phyloP scores from a whole-genome alignment of 2,113 vertebrate species.

The Miniopterus natalensis region DNA sequence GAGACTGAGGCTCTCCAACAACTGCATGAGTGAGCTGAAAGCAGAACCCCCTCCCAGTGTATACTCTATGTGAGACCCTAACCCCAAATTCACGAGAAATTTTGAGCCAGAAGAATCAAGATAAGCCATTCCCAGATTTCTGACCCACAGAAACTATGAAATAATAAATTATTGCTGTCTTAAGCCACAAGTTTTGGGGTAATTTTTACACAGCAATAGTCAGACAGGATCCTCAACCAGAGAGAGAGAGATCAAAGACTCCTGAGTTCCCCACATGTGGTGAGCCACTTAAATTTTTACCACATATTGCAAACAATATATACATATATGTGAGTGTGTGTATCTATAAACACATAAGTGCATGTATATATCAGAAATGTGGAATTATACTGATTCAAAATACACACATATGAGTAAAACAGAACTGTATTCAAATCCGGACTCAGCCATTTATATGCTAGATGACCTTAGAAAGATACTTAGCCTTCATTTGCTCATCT shows the following conservation, averaged over 20 bases:
- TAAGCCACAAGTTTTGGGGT: neutral
- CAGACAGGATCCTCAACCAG: neutral
- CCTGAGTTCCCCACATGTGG: neutral
- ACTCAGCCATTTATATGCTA: neutral
- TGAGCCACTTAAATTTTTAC: conserved; percentile 28
- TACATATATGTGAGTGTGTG: neutral
- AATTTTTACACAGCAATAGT: neutral
- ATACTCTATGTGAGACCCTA: neutral
- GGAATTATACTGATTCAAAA: neutral
- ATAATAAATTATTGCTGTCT: neutral
- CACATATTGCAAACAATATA: neutral
- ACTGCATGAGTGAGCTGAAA: neutral
- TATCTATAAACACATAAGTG: no score
- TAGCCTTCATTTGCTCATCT: conserved; percentile 19
- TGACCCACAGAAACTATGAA: conserved; percentile 21
- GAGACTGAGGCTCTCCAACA: neutral
- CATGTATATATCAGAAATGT: neutral
- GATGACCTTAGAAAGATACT: neutral
- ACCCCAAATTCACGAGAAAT: neutral
- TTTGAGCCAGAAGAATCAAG: neutral
- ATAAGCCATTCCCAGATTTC: neutral
- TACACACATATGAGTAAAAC: neutral
- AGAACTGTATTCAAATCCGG: conserved; percentile 12
- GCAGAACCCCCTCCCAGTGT: neutral
- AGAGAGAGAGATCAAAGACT: conserved; percentile 28